Base-by-base conservation (phyloP, 1,140 invertebrate species). In the Leptoteleia sp. region DNA sequence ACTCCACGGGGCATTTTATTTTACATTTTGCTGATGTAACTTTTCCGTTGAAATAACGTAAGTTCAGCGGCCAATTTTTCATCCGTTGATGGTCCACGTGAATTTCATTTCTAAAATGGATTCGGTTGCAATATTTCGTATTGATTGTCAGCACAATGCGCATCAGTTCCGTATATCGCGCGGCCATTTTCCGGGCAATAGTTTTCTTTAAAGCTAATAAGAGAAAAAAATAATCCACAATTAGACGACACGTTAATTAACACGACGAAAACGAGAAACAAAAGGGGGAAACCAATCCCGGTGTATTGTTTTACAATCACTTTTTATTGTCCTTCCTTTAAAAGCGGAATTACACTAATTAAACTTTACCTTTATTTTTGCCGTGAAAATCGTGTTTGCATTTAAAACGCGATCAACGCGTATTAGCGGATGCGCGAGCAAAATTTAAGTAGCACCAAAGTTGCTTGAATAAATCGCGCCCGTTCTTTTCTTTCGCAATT, bases 241-340 rank as follows among this genome's bases (percentile, higher is more conserved):
- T 64, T 64, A 50, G 45, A 38, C 42, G 45, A 64, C 50, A 50
- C 45, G 59, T 64, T 64, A 64, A 64, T 64, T 64, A 64, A 64
- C 43, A 62, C 29, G 16, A 31, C 19, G n/a, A 6, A 38, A 55
- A 7, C 11, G 9, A 1, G 6, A 6, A 25, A 25, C 11, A 31
- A 62, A 43, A 47, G 48, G 6, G 47, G 15, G 16, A 61, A 43
- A 17, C 5, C 57, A 31, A 62, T 62, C 27, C 19, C 42, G 15
- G 40, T 43, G 38, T 37, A 48, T 47, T 62, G 57, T 62, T 62
- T 62, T 48, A 38, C 57, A 62, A 62, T 62, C 57, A 27, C 25
- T 37, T 62, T 61, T 48, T 62, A 47, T 22, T 35, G 5, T 15
- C 1, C 22, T 15, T 8, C 42, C 0, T 25, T 38, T 48, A 25